Evolutionary conservation across 2,888 invertebrate species (phyloP).

Genomic region (Morpho achilles): DNA sequence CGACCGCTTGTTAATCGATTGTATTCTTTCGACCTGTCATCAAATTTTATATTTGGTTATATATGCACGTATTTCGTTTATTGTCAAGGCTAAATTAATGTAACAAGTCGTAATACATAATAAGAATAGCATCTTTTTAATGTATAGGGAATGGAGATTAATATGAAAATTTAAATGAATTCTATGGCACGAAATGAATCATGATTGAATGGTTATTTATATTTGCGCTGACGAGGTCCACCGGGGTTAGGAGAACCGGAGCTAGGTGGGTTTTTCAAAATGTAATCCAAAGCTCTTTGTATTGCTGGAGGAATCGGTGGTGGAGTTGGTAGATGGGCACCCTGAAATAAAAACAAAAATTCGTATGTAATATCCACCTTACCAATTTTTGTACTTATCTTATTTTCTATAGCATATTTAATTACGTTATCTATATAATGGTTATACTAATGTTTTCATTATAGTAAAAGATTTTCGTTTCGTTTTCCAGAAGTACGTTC

Average conservation of each 20-base stretch:
- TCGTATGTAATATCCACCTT: not conserved
- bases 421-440: too few relatives aligned
- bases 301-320: conserved; percentile 90
- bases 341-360: conserved; percentile 48
- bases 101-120: conserved; percentile 1
- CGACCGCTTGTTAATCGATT: not conserved
- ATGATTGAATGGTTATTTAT: not conserved
- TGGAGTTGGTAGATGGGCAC: conserved; percentile 88
- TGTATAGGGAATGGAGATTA: too few relatives aligned
- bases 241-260: conserved; percentile 49
- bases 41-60: conserved; percentile 7
- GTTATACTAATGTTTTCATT: too few relatives aligned
- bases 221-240: conserved; percentile 3
- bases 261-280: conserved; percentile 74
- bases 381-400: not conserved
- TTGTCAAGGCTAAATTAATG: conserved; percentile 8
- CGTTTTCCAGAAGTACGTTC: too few relatives aligned
- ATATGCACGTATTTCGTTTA: conserved; percentile 4
- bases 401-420: not conserved
- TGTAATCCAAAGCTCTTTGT: conserved; percentile 81
- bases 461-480: too few relatives aligned
- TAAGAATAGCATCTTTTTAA: conserved; percentile 1
- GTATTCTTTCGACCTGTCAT: conserved; percentile 2
- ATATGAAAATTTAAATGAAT: too few relatives aligned
- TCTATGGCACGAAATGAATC: too few relatives aligned